Base-by-base conservation (phyloP, 2,113 vertebrate species). In the Pitta sordida region DNA sequence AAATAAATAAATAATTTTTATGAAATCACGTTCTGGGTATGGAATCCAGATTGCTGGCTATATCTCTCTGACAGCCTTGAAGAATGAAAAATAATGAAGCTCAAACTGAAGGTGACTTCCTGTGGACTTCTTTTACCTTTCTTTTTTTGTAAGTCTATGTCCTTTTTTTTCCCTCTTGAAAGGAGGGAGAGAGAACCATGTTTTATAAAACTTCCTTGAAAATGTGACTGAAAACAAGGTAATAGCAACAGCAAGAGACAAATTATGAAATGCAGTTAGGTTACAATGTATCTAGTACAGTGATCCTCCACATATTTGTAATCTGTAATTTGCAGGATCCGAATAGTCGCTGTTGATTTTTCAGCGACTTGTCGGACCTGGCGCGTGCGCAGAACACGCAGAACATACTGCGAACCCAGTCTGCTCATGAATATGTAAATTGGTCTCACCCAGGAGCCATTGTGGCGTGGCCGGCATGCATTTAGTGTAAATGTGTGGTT, bases 121-220 rank as follows among this genome's bases (percentile, higher is more conserved):
- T 44, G 13, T 34, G 24, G 58, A 82, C 16, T 13, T 23, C 55
- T 8, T 34, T 71, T 32, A 82, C 13, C 67, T 16, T 68, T 67
- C 58, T 68, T 27, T 49, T 8, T 34, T 74, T 53, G 52, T 27
- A 88, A 83, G 21, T 30, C 34, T 78, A 27, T 1, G 1, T 27
- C 4, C n/a, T n/a, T 10, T 53, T 13, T 18, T 15, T 15, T 15
- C 9, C 2, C 3, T 3, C 6, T 8, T 1, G 0, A 53, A 56
- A 80, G 13, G 6, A 23, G 32, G 12, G 6, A 23, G 14, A 37
- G 3, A 56, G 8, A 59, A 26, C 27, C 21, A 39, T 15, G 9
- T 56, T 67, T 51, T 15, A 49, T n/a, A 52, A 71, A 71, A 75
- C 32, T 29, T 64, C 34, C 26, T 32, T 41, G 29, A 49, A 64